Evolutionary conservation across 2,888 invertebrate genomes (phyloP), one percentile per base, ranked within the genome.

Genomic region (Lissocephala sabroskyi): DNA sequence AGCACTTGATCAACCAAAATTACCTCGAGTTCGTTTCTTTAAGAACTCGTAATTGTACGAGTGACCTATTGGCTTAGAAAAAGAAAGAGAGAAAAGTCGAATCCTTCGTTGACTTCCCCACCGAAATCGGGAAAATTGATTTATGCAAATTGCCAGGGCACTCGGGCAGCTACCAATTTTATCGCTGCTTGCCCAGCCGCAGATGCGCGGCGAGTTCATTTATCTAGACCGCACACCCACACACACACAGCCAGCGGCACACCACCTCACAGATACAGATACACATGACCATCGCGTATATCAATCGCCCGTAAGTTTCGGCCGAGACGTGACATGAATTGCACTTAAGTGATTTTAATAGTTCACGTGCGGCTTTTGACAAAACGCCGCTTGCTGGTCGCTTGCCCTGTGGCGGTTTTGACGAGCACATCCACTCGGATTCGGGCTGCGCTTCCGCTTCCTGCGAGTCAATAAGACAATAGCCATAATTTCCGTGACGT

Each of bases 261-360:
- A n/a, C n/a, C n/a, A n/a, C n/a, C n/a, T n/a, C n/a, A n/a, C n/a
- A n/a, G n/a, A n/a, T n/a, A n/a, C n/a, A n/a, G n/a, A n/a, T n/a
- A n/a, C n/a, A n/a, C n/a, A n/a, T n/a, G n/a, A n/a, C n/a, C n/a
- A n/a, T n/a, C 59, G 58, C 71, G 56, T 67, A 71, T 75, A 71
- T 75, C 76, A 67, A 67, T 67, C 67, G 67, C 41, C 57, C 53
- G 67, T 51, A 75, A 71, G 61, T 75, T 75, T 75, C 49, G 49
- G 53, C 43, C 50, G 53, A 59, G 73, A 80, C 80, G 80, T 80
- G 80, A 81, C 80, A 65, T 73, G 80, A 81, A 80, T 80, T 65
- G 74, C 62, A 66, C 60, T 68, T 73, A 79, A 81, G 79, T 80
- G 80, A 80, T 80, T 80, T 81, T 79, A 81, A 80, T 80, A 77